phyloP scores from a whole-genome alignment of 2,113 vertebrate species.

The Phrynosoma blainvillii region DNA sequence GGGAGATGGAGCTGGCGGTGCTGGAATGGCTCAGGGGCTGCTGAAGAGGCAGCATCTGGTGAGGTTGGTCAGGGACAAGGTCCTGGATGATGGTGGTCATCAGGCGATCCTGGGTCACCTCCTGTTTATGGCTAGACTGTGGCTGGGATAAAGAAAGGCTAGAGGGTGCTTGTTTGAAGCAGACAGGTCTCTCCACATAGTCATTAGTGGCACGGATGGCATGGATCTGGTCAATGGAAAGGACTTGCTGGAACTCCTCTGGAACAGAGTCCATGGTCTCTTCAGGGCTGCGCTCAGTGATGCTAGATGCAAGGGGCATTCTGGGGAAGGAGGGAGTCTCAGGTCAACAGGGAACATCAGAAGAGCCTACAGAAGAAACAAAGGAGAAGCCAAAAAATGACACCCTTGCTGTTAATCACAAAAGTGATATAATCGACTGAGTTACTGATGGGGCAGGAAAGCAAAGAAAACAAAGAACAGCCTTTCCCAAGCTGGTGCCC shows the following conservation, averaged over 20 bases:
- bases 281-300: slow-evolving; percentile 69
- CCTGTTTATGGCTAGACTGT: slow-evolving; percentile 69
- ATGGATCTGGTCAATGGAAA: slow-evolving; percentile 94
- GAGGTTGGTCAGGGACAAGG: slow-evolving; percentile 87
- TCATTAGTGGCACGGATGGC: slow-evolving; percentile 94
- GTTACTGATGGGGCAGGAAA: neutral
- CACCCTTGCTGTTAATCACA: neutral
- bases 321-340: slow-evolving; percentile 56
- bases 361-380: slow-evolving; percentile 80
- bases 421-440: fast-evolving
- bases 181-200: slow-evolving; percentile 91
- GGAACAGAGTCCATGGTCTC: slow-evolving; percentile 82
- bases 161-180: slow-evolving; percentile 79
- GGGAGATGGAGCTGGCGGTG: slow-evolving; percentile 93
- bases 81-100: slow-evolving; percentile 71
- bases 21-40: slow-evolving; percentile 93
- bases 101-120: slow-evolving; percentile 74
- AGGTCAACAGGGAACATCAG: slow-evolving; percentile 87
- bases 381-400: slow-evolving; percentile 28
- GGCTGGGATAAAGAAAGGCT: slow-evolving; percentile 82
- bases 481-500: too few relatives aligned
- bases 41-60: slow-evolving; percentile 81
- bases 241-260: slow-evolving; percentile 89
- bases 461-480: neutral
- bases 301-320: slow-evolving; percentile 74